These are phyloP conservation scores for Trissolcus brochymenae DNA, from an alignment of 2,888 invertebrate species.

Conservation along the genomic window DNA sequence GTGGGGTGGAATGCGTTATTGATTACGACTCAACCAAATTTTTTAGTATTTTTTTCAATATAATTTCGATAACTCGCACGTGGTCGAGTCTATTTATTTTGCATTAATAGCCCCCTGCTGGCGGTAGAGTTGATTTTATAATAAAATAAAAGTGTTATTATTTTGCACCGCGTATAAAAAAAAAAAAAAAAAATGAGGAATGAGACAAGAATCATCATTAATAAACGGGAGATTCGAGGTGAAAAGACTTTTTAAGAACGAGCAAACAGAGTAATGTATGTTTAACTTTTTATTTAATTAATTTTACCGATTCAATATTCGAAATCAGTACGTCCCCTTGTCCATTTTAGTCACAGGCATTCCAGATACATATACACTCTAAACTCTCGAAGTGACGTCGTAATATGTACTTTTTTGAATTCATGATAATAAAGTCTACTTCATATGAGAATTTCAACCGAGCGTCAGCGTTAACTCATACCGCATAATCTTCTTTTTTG, in stretches of 20 bases:
- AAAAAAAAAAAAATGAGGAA: not conserved
- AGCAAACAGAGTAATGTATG: conserved; percentile 70
- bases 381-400: conserved; percentile 72
- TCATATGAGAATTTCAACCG: conserved; percentile 71
- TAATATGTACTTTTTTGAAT: conserved; percentile 69
- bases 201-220: not conserved
- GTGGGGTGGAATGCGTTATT: conserved; percentile 2
- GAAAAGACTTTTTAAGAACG: conserved; percentile 50
- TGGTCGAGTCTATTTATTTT: not conserved
- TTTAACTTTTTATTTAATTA: conserved; percentile 61
- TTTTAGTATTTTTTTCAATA: not conserved
- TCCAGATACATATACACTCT: conserved; percentile 64
- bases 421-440: conserved; percentile 73
- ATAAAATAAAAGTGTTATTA: not conserved
- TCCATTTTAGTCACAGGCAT: conserved; percentile 46
- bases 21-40: not conserved
- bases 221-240: not conserved
- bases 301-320: conserved; percentile 65
- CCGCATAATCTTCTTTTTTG: conserved; percentile 56
- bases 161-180: not conserved
- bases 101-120: not conserved
- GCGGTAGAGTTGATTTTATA: not conserved
- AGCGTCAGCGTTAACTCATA: conserved; percentile 69
- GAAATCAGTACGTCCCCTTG: conserved; percentile 62
- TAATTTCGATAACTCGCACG: not conserved